A percentile compares a stretch with the other conserved stretches of the same genome.
Conservation (phyloP, 2,888 invertebrate species). For the Erebia ligea region DNA sequence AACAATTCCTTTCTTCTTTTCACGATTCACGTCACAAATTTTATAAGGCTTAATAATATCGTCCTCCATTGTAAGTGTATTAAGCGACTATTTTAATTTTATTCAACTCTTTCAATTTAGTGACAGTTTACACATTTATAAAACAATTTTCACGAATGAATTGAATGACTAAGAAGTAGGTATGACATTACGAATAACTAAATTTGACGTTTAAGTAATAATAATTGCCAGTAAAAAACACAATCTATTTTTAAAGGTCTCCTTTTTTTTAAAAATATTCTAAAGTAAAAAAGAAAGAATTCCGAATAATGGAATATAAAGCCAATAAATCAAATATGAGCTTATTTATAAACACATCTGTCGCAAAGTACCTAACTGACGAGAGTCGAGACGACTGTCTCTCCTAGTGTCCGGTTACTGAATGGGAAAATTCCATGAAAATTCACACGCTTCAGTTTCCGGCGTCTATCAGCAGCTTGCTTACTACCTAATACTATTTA, state of each 20-base stretch:
- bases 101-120: neutral
- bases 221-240: slow-evolving; percentile 34
- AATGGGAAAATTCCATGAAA: slow-evolving; percentile 46
- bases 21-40: slow-evolving; percentile 90
- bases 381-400: slow-evolving; percentile 52
- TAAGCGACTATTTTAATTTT: neutral
- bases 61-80: slow-evolving; percentile 74
- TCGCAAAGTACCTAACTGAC: slow-evolving; percentile 18
- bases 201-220: slow-evolving; percentile 12
- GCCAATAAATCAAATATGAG: neutral
- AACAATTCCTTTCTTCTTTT: slow-evolving; percentile 92
- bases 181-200: neutral
- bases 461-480: neutral
- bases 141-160: slow-evolving; percentile 12
- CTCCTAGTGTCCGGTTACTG: slow-evolving; percentile 49
- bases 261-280: neutral
- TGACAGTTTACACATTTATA: slow-evolving; percentile 14
- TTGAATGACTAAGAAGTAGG: too few relatives aligned
- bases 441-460: neutral
- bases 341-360: slow-evolving; percentile 29
- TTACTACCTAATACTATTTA: neutral
- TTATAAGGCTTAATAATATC: slow-evolving; percentile 88
- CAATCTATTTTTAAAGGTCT: neutral
- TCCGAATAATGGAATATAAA: neutral
- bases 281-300: neutral